Conservation (phyloP, 1,140 invertebrate genomes). For the Ladona fulva region DNA sequence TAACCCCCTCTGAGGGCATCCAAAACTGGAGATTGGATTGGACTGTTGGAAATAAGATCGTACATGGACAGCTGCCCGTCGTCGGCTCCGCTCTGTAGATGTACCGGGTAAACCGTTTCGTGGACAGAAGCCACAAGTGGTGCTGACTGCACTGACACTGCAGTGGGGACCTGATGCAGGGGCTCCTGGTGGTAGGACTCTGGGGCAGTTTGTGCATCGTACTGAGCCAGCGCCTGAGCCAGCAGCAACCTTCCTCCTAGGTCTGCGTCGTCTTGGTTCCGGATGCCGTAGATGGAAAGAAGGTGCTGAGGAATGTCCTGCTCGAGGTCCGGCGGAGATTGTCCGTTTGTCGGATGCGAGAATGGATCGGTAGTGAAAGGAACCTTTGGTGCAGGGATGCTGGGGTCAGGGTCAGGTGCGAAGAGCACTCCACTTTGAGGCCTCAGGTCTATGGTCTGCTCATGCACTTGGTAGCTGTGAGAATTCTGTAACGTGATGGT, state of each 20-base stretch:
- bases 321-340: constrained; percentile 31
- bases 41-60: neutral
- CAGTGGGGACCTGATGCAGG: neutral
- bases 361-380: constrained; percentile 35
- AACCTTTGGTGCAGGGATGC: constrained; percentile 34
- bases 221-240: neutral
- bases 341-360: constrained; percentile 38
- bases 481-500: neutral
- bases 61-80: neutral
- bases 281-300: neutral
- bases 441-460: constrained; percentile 35
- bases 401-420: constrained; percentile 41
- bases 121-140: neutral
- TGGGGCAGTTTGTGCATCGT: neutral
- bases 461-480: constrained; percentile 26
- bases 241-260: neutral
- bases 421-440: constrained; percentile 27
- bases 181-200: neutral
- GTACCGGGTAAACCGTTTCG: neutral
- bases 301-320: neutral
- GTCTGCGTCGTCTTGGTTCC: neutral
- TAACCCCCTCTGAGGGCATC: neutral
- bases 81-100: neutral
- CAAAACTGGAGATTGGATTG: neutral
- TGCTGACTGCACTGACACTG: neutral